Evolutionary conservation across 2,888 invertebrate species (phyloP), one percentile per base, ranked within the genome.

Genomic region (Stenoptilia bipunctidactyla): DNA sequence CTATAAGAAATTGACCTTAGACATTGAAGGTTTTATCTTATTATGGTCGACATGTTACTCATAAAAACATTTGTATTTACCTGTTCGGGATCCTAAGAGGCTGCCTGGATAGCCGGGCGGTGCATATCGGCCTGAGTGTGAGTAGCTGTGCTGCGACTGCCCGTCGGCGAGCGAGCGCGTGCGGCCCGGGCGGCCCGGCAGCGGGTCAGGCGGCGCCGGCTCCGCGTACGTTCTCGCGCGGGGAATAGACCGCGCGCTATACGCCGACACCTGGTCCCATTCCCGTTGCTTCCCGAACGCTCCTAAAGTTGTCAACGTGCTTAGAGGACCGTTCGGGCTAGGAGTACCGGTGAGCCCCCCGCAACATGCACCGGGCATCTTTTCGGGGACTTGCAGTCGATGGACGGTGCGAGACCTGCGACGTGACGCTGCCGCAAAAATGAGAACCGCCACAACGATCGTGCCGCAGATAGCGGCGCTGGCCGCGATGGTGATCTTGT

Each of bases 381-480:
- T 92, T 46, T 90, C 88, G 36, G 86, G 68, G 51, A 88, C 88
- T 55, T 90, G 90, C 15, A 90, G 74, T 36, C 89, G 86, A 67
- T 92, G 93, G 50, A 93, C 85, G 61, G 93, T 92, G 50, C 91
- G 87, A 6, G 92, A 90, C 43, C 93, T 86, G 47, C 93, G 87
- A 45, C 91, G 88, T 51, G 93, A 93, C 14, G 95, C 94, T 37
- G 94, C 93, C 40, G 96, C 91, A 70, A 96, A 95, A 50, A 96
- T 90, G 51, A 96, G 90, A 42, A 96, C 94, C 0, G 95, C 96
- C 36, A 95, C 89, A 43, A 96, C 92, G 54, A 96, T 94, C 34
- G 95, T 95, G 34, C 93, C 94, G 70, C 96, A 96, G 61, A 96
- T 96, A 42, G 95, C 95, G 13, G 95, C 95, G 61, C 94, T 94